Evolutionary conservation across 2,113 vertebrate genomes (phyloP).

Genomic region (Cyanoliseus patagonus): DNA sequence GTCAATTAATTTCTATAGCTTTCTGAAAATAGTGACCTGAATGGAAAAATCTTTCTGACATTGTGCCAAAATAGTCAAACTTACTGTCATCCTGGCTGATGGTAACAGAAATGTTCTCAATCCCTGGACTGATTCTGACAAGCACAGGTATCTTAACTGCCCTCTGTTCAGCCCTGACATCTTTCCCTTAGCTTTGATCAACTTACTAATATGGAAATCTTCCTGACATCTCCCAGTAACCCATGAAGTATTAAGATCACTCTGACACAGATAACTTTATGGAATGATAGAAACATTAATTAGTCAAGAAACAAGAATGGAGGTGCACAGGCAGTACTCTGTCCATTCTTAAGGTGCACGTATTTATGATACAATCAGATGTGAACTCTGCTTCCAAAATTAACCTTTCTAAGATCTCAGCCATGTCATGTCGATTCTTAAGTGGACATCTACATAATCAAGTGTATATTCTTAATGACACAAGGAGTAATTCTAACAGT

Average conservation of each 20-base stretch:
- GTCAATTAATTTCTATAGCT: neutral
- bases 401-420: neutral
- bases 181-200: neutral
- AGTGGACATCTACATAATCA: neutral
- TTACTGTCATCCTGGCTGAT: too few relatives aligned
- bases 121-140: neutral
- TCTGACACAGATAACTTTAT: neutral
- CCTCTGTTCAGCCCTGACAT: neutral
- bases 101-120: neutral
- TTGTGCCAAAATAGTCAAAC: neutral
- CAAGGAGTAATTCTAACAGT: neutral
- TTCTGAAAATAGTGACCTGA: neutral
- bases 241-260: neutral
- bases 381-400: neutral
- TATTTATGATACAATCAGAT: neutral
- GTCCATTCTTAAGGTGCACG: neutral
- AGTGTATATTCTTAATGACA: neutral
- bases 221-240: neutral
- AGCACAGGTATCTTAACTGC: neutral
- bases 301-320: neutral
- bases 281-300: neutral
- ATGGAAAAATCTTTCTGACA: neutral
- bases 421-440: accelerated
- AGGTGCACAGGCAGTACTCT: neutral
- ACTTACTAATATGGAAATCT: neutral